Base-by-base conservation (phyloP, 2,113 vertebrate genomes). In the Macroglossus sobrinus region DNA sequence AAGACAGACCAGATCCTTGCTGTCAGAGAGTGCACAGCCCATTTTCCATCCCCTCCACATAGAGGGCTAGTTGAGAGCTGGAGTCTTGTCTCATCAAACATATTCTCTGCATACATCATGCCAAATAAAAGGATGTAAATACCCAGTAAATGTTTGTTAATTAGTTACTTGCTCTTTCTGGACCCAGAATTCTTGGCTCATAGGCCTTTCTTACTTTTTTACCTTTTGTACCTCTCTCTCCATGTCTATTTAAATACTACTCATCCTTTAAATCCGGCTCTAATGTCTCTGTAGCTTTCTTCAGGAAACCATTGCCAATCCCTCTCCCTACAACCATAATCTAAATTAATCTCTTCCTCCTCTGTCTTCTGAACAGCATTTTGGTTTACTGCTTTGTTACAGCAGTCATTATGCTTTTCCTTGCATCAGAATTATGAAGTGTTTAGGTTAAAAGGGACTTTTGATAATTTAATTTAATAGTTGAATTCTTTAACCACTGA, bases 271-370 rank as follows among this genome's bases (percentile, higher is more conserved):
- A 79, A 76, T 59, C 38, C 45, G 53, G 61, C 43, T 79, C 18
- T 78, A 40, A 35, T 35, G 38, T 80, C 64, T 30, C 53, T 40
- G 38, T 28, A 87, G 78, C 59, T 47, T 93, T 88, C 90, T 89
- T 45, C 16, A 18, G 84, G 84, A 95, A 92, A 90, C 24, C 24
- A 7, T 33, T 66, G 78, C 33, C 50, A 61, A 8, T 19, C 57
- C 43, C 33, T 66, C 14, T 57, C 63, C 72, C 45, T 26, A 45
- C 24, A 30, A 26, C 64, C 38, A 30, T 33, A 81, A 93, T 95
- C 76, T 87, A 84, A 94, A 86, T 81, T 85, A 84, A 69, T 81
- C 74, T 93, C 57, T 91, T 75, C 68, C 35, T 94, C 72, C n/a
- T 69, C 79, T 94, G 75, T 72, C 76, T 91, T 76, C 84, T 30